Percentiles rank a stretch among this genome's conserved stretches.
Evolutionary conservation across 2,113 vertebrate species (phyloP).

Genomic region (Notechis scutatus): DNA sequence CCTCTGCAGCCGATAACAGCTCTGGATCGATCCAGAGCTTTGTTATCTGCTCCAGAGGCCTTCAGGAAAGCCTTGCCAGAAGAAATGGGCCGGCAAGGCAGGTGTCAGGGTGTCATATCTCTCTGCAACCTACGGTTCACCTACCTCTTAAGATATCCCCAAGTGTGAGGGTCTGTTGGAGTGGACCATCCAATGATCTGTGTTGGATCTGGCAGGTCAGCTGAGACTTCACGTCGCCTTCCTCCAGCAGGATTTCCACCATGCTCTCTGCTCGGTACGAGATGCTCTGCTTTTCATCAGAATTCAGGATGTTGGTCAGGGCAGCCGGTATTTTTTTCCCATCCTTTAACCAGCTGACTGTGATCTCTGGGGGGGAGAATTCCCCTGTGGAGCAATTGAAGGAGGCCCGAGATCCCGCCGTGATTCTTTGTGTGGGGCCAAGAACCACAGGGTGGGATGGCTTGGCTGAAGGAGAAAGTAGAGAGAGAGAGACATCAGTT

Average conservation of each 20-base stretch:
- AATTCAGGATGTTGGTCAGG: not conserved
- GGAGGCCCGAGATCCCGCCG: accelerated
- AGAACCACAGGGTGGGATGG: not conserved
- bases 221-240: too few relatives aligned
- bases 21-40: too few relatives aligned
- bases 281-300: not conserved
- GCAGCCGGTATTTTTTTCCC: accelerated
- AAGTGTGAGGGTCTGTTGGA: too few relatives aligned
- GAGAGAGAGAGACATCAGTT: too few relatives aligned
- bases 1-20: too few relatives aligned
- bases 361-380: conserved; percentile 44
- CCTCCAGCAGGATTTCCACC: too few relatives aligned
- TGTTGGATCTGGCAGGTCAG: too few relatives aligned
- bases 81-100: too few relatives aligned
- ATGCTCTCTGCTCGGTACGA: not conserved
- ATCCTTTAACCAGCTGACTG: conserved; percentile 49
- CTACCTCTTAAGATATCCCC: not conserved
- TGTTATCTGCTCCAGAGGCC: too few relatives aligned
- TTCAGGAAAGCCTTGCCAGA: too few relatives aligned
- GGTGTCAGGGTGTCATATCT: not conserved
- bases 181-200: too few relatives aligned
- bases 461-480: conserved; percentile 20
- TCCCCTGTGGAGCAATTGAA: conserved; percentile 48
- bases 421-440: accelerated
- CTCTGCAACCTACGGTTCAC: not conserved